A percentile compares a stretch with the other conserved stretches of the same genome.
Evolutionary conservation across 2,113 vertebrate species (phyloP).

Genomic region (Corythaeola cristata): DNA sequence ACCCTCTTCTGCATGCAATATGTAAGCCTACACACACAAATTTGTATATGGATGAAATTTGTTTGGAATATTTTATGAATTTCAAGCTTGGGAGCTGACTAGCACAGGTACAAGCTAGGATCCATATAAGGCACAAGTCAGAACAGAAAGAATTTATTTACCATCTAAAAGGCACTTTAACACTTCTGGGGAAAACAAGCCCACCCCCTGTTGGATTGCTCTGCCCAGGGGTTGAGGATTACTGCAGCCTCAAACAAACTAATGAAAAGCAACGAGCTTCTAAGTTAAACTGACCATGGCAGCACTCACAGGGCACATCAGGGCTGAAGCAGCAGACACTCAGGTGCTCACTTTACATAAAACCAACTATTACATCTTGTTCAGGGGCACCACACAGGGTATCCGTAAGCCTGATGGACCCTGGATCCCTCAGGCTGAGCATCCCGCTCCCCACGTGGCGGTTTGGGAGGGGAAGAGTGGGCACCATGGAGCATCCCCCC

Average conservation of each 20-base stretch:
- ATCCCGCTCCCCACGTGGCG: rapidly evolving
- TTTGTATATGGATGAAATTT: neutral
- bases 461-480: too few relatives aligned
- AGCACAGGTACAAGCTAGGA: neutral
- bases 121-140: neutral
- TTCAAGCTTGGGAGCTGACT: neutral
- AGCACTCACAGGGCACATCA: neutral
- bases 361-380: neutral
- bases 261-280: neutral
- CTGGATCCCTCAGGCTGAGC: neutral
- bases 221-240: neutral
- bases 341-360: neutral
- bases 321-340: neutral
- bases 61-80: neutral
- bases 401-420: neutral
- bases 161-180: neutral
- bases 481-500: rapidly evolving
- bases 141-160: neutral
- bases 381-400: neutral
- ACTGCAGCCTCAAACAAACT: neutral
- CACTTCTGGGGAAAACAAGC: neutral
- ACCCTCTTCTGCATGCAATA: too few relatives aligned
- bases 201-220: rapidly evolving
- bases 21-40: neutral
- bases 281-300: neutral